phyloP scores from a whole-genome alignment of 2,797 vertebrate species.

The Micrastur ruficollis region DNA sequence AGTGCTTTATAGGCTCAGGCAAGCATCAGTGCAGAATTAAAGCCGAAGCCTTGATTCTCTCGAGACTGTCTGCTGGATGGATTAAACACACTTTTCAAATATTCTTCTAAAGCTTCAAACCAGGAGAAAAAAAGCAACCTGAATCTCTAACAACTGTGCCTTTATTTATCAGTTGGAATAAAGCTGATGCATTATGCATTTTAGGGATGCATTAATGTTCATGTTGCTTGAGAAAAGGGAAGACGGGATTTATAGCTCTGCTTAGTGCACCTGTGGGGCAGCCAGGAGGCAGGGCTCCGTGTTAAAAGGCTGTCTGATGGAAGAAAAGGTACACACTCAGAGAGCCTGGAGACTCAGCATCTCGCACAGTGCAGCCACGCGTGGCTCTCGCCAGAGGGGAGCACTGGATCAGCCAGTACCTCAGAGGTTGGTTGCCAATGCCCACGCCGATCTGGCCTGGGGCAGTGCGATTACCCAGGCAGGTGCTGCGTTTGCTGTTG shows the following conservation, averaged over 20 bases:
- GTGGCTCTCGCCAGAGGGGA: accelerated
- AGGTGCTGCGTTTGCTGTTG: neutral
- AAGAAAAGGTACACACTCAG: accelerated
- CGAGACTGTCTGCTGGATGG: neutral
- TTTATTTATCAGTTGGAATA: neutral
- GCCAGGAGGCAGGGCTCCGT: neutral
- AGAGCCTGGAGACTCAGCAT: accelerated
- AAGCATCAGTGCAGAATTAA: neutral
- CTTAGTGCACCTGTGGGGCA: accelerated
- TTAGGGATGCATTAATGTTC: neutral
- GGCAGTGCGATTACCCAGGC: accelerated
- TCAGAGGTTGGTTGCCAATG: accelerated
- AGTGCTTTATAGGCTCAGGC: neutral
- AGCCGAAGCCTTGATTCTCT: neutral
- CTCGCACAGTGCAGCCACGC: accelerated
- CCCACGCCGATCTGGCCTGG: neutral
- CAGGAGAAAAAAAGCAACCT: neutral
- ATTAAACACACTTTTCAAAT: neutral
- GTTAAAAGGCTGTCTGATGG: accelerated
- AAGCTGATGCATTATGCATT: neutral
- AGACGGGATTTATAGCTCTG: neutral
- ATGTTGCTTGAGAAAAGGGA: accelerated
- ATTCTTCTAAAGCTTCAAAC: neutral
- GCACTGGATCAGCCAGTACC: accelerated
- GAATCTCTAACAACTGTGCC: neutral